Base-by-base conservation (phyloP, 2,888 invertebrate species). In the Campaea margaritaria region DNA sequence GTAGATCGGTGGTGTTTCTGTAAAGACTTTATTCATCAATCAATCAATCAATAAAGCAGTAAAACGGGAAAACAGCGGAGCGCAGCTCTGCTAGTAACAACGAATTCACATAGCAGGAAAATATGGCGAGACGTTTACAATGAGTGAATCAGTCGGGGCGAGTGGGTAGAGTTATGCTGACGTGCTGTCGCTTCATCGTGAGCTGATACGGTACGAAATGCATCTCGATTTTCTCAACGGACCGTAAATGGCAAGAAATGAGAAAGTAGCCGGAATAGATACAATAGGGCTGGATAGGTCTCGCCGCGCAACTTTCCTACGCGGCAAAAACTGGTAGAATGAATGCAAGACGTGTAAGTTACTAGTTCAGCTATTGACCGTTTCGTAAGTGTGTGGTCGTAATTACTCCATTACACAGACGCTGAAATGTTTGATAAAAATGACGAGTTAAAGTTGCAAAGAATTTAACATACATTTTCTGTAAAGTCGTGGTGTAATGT, bases 241-340 rank as follows among this genome's bases (percentile, higher is more conserved):
- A 78, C 90, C 87, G 82, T 91, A 89, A 86, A 91, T 82, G 91
- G 91, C 78, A 87, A 81, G 89, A 88, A 90, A 88, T 88, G 86
- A 87, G 91, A 92, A 91, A 92, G 91, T 90, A 85, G 83, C 81
- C 78, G 68, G 81, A 91, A 91, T 91, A 91, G 90, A 91, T 91
- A 91, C 91, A 92, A 92, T 92, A 91, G 91, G 91, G 89, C 87
- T 83, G 81, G 81, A 82, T 88, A 85, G 83, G 85, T 84, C 84
- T 81, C 72, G 83, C 80, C 70, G 73, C 73, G 80, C 85, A 85
- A 87, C 91, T 91, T 91, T 91, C 91, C 82, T 88, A 75, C 73
- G 68, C 62, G 56, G 81, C 79, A 91, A 91, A 91, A 91, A 91
- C 75, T 83, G 65, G 87, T 81, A 79, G 83, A 79, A 81, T 82